Evolutionary conservation across 2,797 vertebrate genomes (phyloP).

Genomic region (Corythornis leucogaster): DNA sequence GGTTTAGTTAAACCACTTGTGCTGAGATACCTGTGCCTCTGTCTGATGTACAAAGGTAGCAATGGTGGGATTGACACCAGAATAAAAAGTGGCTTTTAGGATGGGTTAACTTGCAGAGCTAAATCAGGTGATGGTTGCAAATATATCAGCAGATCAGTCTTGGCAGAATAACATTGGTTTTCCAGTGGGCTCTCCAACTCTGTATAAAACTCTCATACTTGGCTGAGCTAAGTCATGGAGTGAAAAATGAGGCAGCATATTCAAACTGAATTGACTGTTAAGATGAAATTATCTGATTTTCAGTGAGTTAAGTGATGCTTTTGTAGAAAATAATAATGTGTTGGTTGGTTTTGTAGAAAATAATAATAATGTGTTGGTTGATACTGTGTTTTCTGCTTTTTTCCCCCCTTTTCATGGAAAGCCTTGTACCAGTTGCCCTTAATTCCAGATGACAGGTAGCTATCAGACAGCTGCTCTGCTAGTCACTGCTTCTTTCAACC

Average conservation of each 20-base stretch:
- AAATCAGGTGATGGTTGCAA: background rate
- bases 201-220: background rate
- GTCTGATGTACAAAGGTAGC: background rate
- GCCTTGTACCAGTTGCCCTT: background rate
- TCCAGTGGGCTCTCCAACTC: background rate
- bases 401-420: background rate
- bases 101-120: background rate
- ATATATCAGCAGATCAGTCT: background rate
- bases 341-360: background rate
- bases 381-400: background rate
- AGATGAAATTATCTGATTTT: background rate
- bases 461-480: conserved; percentile 7
- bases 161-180: background rate
- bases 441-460: background rate
- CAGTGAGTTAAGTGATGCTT: background rate
- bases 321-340: background rate
- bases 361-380: too few relatives aligned
- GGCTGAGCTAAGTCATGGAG: background rate
- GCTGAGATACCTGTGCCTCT: conserved; percentile 1
- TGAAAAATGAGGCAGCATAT: background rate
- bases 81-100: background rate
- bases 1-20: background rate
- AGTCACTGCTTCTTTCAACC: background rate
- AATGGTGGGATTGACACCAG: background rate
- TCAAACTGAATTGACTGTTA: background rate